Evolutionary conservation across 2,888 invertebrate genomes (phyloP), one percentile per base, ranked within the genome.

Genomic region (Bombylius discolor): DNA sequence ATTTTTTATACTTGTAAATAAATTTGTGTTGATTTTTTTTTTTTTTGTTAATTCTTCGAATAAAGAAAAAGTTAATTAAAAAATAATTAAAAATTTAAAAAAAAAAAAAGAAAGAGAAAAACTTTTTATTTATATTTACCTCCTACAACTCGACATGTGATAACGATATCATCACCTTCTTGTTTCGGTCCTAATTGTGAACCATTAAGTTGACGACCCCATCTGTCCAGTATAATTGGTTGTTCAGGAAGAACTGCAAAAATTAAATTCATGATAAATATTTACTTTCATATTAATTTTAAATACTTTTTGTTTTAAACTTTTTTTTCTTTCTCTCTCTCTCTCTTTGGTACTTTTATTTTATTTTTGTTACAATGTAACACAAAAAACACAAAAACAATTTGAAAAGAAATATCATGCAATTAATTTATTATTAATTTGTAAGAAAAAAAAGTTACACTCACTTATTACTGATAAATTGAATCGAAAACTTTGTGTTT

Each of bases 381-480:
- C 2, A 31, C 9, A 36, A 46, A 50, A 51, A 33, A 4, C 14
- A 52, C 51, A 23, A 47, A n/a, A 56, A 55, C 2, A 23, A 2
- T 23, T 23, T 23, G 23, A 23, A 23, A 23, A 23, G 3, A n/a
- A 48, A 49, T 49, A 56, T 33, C 51, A 45, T 47, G 52, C 23
- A 23, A 23, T 23, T 23, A 23, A 12, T 47, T 52, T 32, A 56
- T 51, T 56, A 47, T 49, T 39, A 39, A 56, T 49, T 23, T 23
- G 23, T 23, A 23, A 23, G 3, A 23, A 23, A 23, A 23, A 23
- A 23, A 23, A 23, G 23, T 23, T 36, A 64, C 67, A 80, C 88
- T 86, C 71, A 92, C 92, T 89, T 68, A 91, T 87, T 63, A 93
- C 89, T 61, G 90, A 89, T 68, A 93, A 84, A 76, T 91, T 90